Percentiles rank a stretch among this genome's conserved stretches.
Conservation (phyloP, 2,113 vertebrate genomes). For the Himantopus leucocephalus region DNA sequence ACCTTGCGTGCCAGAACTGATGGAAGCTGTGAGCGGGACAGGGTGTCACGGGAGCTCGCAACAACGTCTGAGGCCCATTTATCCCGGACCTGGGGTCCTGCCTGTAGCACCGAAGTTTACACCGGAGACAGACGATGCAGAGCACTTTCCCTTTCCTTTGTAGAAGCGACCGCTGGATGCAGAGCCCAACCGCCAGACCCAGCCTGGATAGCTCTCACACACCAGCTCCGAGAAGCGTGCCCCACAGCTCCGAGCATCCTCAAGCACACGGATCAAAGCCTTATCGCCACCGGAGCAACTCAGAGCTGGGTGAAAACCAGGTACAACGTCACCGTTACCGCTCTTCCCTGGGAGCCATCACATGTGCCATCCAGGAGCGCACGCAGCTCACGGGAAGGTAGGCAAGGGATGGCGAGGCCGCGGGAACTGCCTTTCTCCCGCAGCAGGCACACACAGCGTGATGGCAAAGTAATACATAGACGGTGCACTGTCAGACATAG, state of each 20-base stretch:
- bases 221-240: background rate
- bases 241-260: background rate
- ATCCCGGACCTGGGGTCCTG: background rate
- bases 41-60: background rate
- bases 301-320: background rate
- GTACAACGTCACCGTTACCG: fast-evolving
- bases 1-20: background rate
- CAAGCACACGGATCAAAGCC: background rate
- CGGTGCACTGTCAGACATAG: background rate
- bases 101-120: background rate
- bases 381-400: background rate
- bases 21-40: background rate
- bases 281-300: background rate
- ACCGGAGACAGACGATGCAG: too few relatives aligned
- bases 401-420: background rate
- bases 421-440: background rate
- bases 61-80: fast-evolving
- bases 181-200: background rate
- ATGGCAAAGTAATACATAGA: background rate
- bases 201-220: fast-evolving
- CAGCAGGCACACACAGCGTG: background rate
- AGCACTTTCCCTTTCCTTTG: background rate
- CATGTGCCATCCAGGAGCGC: background rate
- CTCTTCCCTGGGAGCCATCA: background rate
- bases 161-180: background rate